Evolutionary conservation across 2,888 invertebrate genomes (phyloP), one percentile per base, ranked within the genome.

Genomic region (Neoscelio sp.): DNA sequence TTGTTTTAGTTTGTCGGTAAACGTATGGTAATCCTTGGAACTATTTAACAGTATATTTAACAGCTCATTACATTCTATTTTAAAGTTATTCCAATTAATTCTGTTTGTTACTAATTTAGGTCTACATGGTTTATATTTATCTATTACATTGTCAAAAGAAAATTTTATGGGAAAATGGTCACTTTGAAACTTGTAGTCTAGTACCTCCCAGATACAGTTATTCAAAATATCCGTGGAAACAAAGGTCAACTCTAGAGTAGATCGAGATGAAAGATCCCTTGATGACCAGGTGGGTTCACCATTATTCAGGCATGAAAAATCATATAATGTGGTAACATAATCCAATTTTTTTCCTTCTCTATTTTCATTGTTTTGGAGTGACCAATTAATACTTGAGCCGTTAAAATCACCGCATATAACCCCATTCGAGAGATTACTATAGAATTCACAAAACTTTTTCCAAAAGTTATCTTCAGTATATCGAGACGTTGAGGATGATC

Each of bases 181-280:
- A 33, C 54, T 54, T 0, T 10, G 12, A 20, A 10, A 67, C 1
- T 65, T 65, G 12, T 44, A 44, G 15, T 54, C 54, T 15, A 67
- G 3, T 0, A 54, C 44, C 18, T 67, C 15, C 64, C 64, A 64
- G 15, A 17, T 10, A 15, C 30, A 62, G 1, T 30, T 46, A 17
- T 0, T 2, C 1, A 35, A 6, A 1, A 30, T 5, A 15, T 30
- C 48, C 2, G 62, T 15, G 0, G 33, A 20, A 1, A 67, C 13
- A n/a, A 67, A 67, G 8, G 54, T 44, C 2, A 67, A n/a, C 4
- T 67, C 67, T 0, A 67, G 30, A 0, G 54, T 54, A 2, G 50
- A 64, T 2, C 23, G n/a, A 8, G 7, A 8, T 0, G 5, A 4
- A 1, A 7, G 6, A 18, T 54, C 67, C 8, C 10, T 7, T 0